Base-by-base conservation (phyloP, 1,140 invertebrate genomes). In the Nymphalis io region DNA sequence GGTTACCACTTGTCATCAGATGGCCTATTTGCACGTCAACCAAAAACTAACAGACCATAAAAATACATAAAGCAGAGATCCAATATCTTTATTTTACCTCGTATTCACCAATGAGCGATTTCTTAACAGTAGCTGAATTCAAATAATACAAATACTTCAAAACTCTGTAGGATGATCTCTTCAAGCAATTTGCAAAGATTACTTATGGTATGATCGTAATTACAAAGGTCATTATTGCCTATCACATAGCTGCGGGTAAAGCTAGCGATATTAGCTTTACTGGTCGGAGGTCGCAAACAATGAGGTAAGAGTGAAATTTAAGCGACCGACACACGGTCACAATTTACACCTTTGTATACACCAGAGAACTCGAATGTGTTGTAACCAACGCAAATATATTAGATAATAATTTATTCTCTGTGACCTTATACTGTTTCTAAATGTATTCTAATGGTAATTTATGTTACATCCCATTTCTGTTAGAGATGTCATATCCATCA, bases 301-400 rank as follows among this genome's bases (percentile, higher is more conserved):
- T 90, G 82, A 82, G 76, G 86, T 85, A 90, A 88, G 59, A 85
- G 85, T 78, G 83, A 88, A 88, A 86, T 72, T 82, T 57, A 57
- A 75, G 64, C 60, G 48, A 59, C 62, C 42, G 40, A 40, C 63
- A 61, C 59, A 64, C 64, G 74, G 73, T 71, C 76, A 84, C 73
- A 84, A 82, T 89, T 85, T 81, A 66, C 87, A 89, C 84, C 84
- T 87, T 75, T 65, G 74, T 60, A 59, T 68, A 68, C 66, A 60
- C 60, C 61, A 67, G 59, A 10, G 61, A 67, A 60, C 42, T 48
- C 60, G 74, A 74, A 70, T 72, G 68, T 74, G 15, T 55, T 55
- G 51, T 55, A 55, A 55, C 51, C 4, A 77, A 74, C 57, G 48
- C 55, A 65, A 60, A 72, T 64, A 51, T 64, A 67, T 85, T 85